A percentile compares a stretch with the other conserved stretches of the same genome.
These are phyloP conservation scores for Melinopterus prodromus DNA, from an alignment of 2,888 invertebrate species.

Conservation along the genomic window DNA sequence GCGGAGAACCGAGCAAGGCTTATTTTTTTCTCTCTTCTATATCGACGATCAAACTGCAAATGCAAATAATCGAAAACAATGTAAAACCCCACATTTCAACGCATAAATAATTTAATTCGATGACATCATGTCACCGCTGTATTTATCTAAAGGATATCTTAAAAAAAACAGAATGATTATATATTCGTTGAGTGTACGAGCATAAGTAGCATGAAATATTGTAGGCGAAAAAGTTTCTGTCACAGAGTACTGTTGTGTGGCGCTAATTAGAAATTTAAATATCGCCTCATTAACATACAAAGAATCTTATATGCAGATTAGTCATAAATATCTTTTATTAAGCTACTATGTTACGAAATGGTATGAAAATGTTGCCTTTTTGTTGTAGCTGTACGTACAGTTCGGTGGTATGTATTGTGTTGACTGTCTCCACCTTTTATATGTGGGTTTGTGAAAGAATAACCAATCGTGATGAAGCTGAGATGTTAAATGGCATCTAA, in stretches of 20 bases:
- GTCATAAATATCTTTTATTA: background rate
- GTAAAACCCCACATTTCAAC: background rate
- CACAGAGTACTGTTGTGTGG: background rate
- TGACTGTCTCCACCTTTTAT: background rate
- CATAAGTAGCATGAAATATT: background rate
- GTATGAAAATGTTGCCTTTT: background rate
- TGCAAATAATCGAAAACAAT: background rate
- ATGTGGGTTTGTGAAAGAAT: background rate
- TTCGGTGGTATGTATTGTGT: background rate
- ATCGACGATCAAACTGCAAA: background rate
- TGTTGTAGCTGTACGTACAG: background rate
- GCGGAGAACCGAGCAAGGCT: background rate
- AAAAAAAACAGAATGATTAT: background rate
- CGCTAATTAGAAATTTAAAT: slow-evolving; percentile 24
- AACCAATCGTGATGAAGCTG: background rate
- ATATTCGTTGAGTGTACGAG: background rate
- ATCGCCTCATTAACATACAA: slow-evolving; percentile 20
- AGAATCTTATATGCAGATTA: slow-evolving; percentile 15
- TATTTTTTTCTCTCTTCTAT: background rate
- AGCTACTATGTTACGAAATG: background rate
- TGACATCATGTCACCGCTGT: background rate
- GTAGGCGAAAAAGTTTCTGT: background rate
- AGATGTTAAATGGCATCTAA: too few relatives aligned
- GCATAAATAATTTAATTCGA: background rate
- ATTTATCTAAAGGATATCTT: background rate